phyloP scores from a whole-genome alignment of 2,797 vertebrate genomes.

The Rachycentron canadum region DNA sequence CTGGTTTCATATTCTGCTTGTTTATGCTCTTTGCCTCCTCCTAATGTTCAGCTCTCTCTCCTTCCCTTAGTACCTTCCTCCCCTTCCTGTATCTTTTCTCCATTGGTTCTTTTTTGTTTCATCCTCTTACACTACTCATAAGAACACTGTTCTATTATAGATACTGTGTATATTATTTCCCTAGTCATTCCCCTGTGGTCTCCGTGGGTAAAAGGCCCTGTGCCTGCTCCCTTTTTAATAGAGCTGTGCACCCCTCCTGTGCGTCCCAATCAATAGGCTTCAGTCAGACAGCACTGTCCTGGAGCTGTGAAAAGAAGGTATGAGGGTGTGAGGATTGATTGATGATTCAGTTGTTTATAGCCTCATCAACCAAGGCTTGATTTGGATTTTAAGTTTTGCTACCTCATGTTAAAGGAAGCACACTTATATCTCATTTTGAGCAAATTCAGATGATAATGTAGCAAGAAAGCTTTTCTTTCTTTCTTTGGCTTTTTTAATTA shows the following conservation, averaged over 20 bases:
- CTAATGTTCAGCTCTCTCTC: constrained; percentile 1
- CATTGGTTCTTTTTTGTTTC: constrained; percentile 4
- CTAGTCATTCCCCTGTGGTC: constrained; percentile 28
- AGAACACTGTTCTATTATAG: constrained; percentile 43
- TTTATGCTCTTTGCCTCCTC: neutral
- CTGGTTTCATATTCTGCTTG: constrained; percentile 28
- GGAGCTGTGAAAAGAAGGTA: constrained; percentile 18
- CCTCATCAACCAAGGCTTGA: neutral
- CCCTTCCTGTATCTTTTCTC: neutral
- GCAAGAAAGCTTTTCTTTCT: neutral
- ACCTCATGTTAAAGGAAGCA: neutral
- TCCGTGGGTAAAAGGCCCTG: constrained; percentile 36
- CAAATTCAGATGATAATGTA: neutral
- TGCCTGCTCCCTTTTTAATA: constrained; percentile 44
- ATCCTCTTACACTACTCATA: constrained; percentile 33
- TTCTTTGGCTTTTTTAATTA: neutral
- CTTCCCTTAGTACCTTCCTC: neutral
- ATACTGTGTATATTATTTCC: constrained; percentile 34
- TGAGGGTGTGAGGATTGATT: constrained; percentile 30
- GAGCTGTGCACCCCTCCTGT: constrained; percentile 46
- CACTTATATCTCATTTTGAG: neutral
- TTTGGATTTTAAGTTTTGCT: constrained; percentile 6
- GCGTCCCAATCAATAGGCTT: constrained; percentile 54
- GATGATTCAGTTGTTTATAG: constrained; percentile 31
- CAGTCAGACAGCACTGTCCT: constrained; percentile 30